Conservation (phyloP, 2,888 invertebrate genomes). For the Strigamia transsilvanica region DNA sequence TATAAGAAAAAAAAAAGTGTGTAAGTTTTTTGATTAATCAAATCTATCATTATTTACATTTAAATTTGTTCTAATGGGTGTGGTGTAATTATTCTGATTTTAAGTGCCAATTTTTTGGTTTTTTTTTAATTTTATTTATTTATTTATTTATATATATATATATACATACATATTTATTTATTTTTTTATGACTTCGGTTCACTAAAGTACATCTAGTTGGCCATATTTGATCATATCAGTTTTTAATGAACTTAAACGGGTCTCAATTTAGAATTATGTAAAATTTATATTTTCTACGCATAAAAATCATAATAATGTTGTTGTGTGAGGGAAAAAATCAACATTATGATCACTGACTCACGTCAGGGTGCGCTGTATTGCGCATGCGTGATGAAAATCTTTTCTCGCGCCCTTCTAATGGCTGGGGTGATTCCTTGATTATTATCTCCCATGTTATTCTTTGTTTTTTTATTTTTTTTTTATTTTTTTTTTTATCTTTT, state of each 20-base stretch:
- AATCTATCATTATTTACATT: neutral
- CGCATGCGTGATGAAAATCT: constrained; percentile 49
- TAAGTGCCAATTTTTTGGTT: neutral
- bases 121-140: neutral
- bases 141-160: constrained; percentile 2
- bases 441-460: constrained; percentile 40
- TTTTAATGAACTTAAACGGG: neutral
- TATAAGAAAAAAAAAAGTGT: constrained; percentile 1
- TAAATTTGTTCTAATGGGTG: constrained; percentile 42
- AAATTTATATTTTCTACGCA: no score
- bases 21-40: constrained; percentile 24
- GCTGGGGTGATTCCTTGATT: constrained; percentile 46
- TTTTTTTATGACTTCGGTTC: neutral
- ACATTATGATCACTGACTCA: constrained; percentile 41
- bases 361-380: constrained; percentile 22
- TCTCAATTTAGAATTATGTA: no score
- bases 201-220: neutral
- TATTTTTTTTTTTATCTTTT: neutral
- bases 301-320: neutral
- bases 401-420: constrained; percentile 46
- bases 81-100: constrained; percentile 18
- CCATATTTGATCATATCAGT: neutral
- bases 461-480: constrained; percentile 11
- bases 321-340: constrained; percentile 7
- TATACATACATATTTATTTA: no score